These are phyloP conservation scores for Anolis carolinensis DNA, from an alignment of 2,113 vertebrate genomes.

Conservation along the genomic window DNA sequence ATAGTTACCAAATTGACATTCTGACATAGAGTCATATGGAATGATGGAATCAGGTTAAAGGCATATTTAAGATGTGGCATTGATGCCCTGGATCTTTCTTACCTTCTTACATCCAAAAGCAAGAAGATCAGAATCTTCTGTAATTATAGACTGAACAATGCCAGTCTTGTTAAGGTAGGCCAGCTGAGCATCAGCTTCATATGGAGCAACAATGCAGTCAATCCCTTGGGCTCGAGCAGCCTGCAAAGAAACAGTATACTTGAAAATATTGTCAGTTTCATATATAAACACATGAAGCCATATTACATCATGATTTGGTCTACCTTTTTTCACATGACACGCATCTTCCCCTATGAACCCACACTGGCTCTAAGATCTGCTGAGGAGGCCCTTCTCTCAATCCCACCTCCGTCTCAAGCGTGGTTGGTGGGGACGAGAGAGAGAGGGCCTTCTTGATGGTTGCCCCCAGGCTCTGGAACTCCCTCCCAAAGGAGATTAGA, in stretches of 20 bases:
- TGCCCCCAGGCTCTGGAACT: too few species aligned
- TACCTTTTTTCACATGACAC: not conserved
- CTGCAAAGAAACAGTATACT: conserved; percentile 64
- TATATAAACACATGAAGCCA: not conserved
- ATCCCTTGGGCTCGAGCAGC: conserved; percentile 85
- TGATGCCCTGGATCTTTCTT: conserved; percentile 8
- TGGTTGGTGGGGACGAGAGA: too few species aligned
- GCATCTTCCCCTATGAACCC: too few species aligned
- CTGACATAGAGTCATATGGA: not conserved
- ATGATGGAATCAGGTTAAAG: not conserved
- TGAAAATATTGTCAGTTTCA: not conserved
- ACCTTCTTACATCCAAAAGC: conserved; percentile 98
- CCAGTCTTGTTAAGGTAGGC: conserved; percentile 91
- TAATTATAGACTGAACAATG: conserved; percentile 91
- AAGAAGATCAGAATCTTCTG: conserved; percentile 95
- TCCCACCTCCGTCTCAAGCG: too few species aligned
- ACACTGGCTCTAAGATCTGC: too few species aligned
- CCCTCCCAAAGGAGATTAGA: too few species aligned
- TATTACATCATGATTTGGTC: not conserved
- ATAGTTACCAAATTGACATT: not conserved
- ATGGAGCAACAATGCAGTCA: conserved; percentile 94
- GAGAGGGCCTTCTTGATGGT: too few species aligned
- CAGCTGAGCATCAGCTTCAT: conserved; percentile 97
- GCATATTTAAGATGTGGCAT: not conserved
- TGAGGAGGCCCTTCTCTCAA: too few species aligned